Evolutionary conservation across 2,113 vertebrate genomes (phyloP).

Genomic region (Argyrosomus japonicus): DNA sequence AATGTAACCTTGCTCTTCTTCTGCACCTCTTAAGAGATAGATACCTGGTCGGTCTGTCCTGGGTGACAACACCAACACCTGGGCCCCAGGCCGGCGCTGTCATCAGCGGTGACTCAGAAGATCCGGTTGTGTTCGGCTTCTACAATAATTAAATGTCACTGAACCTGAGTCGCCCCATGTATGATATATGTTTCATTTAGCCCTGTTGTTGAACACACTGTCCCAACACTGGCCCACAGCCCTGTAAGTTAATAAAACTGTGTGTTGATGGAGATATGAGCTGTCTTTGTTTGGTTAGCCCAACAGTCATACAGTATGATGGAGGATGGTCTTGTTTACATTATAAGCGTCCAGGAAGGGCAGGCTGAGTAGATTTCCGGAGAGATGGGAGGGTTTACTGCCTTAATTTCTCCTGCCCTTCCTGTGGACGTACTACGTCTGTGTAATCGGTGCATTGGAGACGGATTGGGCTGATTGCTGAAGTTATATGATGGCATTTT

Average conservation of each 20-base stretch:
- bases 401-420: slow-evolving; percentile 76
- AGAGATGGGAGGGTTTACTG: slow-evolving; percentile 70
- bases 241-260: slow-evolving; percentile 52
- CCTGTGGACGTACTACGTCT: slow-evolving; percentile 61
- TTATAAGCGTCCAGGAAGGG: slow-evolving; percentile 76
- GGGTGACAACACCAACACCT: slow-evolving; percentile 15
- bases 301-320: slow-evolving; percentile 57
- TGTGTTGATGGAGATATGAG: slow-evolving; percentile 62
- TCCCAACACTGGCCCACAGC: slow-evolving; percentile 4
- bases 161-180: background rate
- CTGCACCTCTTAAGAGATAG: slow-evolving; percentile 25
- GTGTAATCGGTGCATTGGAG: background rate
- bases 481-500: background rate
- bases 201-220: slow-evolving; percentile 17
- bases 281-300: slow-evolving; percentile 73
- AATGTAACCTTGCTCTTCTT: slow-evolving; percentile 11
- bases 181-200: background rate
- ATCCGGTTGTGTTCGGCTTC: slow-evolving; percentile 1
- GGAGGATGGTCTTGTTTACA: slow-evolving; percentile 71
- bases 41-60: slow-evolving; percentile 22
- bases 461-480: background rate
- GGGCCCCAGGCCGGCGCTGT: slow-evolving; percentile 33
- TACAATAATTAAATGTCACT: slow-evolving; percentile 13
- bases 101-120: slow-evolving; percentile 33
- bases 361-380: slow-evolving; percentile 76